Base-by-base conservation (phyloP, 2,113 vertebrate genomes). In the Zosterops pallidus region DNA sequence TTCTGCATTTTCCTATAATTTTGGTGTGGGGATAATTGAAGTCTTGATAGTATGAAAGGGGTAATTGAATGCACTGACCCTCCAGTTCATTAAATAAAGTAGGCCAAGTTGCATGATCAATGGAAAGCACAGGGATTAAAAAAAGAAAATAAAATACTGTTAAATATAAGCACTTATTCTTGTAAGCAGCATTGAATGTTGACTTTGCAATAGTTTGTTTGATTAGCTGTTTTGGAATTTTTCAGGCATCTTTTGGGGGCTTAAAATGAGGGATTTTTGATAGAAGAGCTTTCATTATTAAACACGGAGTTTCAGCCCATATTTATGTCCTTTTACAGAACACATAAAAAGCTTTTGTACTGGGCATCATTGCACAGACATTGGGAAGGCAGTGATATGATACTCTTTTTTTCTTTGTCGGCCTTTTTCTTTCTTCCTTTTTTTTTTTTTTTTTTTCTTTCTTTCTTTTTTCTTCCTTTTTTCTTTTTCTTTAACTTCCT, bases 31-130 rank as follows among this genome's bases (percentile, higher is more conserved):
- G 98, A 98, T 98, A 98, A 98, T 98, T 98, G 98, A 98, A 98
- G 98, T 98, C 98, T 98, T 98, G 98, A 98, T 97, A 97, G 98
- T 98, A 98, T 98, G 98, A 98, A 98, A 98, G 98, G 98, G 98
- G 98, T 98, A 98, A 98, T 98, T 98, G 98, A 98, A 99, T 98
- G 98, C 98, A 93, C 98, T 99, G 99, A 99, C 99, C 99, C 99
- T 99, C 98, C 97, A 97, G 98, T 98, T 98, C 98, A 98, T 98
- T 98, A 99, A 98, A 98, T 98, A 99, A 98, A 98, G 98, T 98
- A 98, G 96, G 98, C 98, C 97, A 97, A 98, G 98, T 97, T 98
- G 97, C 94, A 96, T 98, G 98, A 98, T 97, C 97, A 97, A 98
- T 98, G 96, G 96, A 97, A 98, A 98, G 96, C 89, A 93, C 56